Evolutionary conservation across 2,888 invertebrate genomes (phyloP).

Genomic region (Taphrorychus bicolor): DNA sequence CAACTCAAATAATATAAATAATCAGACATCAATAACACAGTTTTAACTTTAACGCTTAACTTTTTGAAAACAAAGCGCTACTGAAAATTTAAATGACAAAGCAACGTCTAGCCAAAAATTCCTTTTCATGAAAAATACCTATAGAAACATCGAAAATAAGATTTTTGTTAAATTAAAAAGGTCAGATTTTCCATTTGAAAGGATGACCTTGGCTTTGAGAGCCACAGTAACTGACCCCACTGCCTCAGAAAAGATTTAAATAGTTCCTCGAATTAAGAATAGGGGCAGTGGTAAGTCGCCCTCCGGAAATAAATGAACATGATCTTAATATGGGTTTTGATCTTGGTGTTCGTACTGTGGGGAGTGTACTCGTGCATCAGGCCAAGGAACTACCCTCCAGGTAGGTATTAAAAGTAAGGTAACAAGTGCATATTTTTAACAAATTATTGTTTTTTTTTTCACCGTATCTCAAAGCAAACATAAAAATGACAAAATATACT

Average conservation of each 20-base stretch:
- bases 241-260: conserved; percentile 1
- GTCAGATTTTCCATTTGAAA: background rate
- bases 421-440: no score
- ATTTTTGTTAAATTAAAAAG: background rate
- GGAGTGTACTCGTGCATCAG: conserved; percentile 49
- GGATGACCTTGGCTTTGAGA: background rate
- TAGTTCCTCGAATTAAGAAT: conserved; percentile 5
- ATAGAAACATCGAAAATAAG: background rate
- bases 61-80: background rate
- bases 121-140: background rate
- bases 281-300: conserved; percentile 40
- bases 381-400: conserved; percentile 64
- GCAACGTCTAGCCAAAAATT: background rate
- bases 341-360: conserved; percentile 34
- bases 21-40: no score
- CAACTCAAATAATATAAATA: no score
- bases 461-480: no score
- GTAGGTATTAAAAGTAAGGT: conserved; percentile 58
- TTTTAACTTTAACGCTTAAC: background rate
- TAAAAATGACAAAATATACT: no score
- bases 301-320: conserved; percentile 34
- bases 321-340: conserved; percentile 45
- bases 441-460: no score
- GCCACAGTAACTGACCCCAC: conserved; percentile 10
- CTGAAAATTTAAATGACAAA: background rate